Evolutionary conservation across 2,888 invertebrate genomes (phyloP).

Genomic region (Lochmaea capreae): DNA sequence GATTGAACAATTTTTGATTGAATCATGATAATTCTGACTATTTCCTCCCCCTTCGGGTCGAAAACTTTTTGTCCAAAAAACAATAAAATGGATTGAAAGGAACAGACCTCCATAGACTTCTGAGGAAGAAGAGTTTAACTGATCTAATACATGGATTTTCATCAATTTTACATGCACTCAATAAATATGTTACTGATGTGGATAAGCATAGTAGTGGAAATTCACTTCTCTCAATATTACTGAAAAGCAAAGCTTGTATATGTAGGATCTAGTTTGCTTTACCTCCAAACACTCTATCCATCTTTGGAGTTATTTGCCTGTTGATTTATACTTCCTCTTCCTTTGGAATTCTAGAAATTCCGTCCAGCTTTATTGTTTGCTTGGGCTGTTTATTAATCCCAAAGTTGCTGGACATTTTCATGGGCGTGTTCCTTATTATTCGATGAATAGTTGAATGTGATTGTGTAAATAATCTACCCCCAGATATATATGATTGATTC

Average conservation of each 20-base stretch:
- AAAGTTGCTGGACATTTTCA: not conserved
- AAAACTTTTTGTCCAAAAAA: too few species aligned
- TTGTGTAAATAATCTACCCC: not conserved
- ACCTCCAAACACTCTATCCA: not conserved
- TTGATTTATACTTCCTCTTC: not conserved
- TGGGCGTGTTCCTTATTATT: not conserved
- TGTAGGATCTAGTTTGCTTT: not conserved
- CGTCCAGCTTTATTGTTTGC: not conserved
- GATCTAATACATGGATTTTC: too few species aligned
- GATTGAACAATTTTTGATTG: too few species aligned
- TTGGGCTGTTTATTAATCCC: not conserved
- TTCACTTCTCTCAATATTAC: not conserved
- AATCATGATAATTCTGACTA: too few species aligned
- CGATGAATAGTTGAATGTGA: not conserved
- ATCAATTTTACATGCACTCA: too few species aligned
- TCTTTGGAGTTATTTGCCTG: not conserved
- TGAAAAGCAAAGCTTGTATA: not conserved
- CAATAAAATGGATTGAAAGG: too few species aligned
- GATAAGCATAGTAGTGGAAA: not conserved
- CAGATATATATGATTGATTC: not conserved
- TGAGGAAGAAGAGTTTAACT: too few species aligned
- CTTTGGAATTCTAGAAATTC: not conserved
- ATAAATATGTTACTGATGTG: too few species aligned
- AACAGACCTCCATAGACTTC: too few species aligned
- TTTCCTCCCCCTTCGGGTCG: too few species aligned